phyloP scores from a whole-genome alignment of 2,113 vertebrate species.

The Erpornis zantholeuca region DNA sequence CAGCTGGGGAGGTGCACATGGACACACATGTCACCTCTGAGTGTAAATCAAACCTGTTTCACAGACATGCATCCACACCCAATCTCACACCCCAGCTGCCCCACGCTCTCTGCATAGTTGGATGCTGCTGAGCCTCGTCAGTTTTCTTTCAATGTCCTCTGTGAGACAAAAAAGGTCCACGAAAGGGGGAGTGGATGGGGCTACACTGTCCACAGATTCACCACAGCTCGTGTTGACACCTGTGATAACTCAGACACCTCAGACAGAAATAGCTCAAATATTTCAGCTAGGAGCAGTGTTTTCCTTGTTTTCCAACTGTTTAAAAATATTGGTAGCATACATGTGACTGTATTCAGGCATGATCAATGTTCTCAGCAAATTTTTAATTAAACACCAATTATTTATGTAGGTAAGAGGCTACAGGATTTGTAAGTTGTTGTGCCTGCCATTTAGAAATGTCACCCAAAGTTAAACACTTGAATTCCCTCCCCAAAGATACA shows the following conservation, averaged over 20 bases:
- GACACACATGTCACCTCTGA: background rate
- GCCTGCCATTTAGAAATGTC: background rate
- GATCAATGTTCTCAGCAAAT: background rate
- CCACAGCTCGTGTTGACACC: background rate
- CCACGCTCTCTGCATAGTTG: accelerated
- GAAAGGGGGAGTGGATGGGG: background rate
- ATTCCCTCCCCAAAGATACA: background rate
- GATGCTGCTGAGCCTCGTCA: background rate
- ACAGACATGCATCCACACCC: background rate
- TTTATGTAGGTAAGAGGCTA: background rate
- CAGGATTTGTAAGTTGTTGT: background rate
- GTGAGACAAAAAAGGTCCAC: background rate
- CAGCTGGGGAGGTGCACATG: background rate
- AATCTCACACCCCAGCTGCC: background rate
- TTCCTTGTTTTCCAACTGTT: background rate
- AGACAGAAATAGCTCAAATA: background rate
- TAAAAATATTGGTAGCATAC: background rate
- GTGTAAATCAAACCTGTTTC: background rate
- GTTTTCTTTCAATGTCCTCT: background rate
- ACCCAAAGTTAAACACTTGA: conserved; percentile 2
- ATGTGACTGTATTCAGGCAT: background rate
- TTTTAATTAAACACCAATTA: background rate
- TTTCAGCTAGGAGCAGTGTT: background rate
- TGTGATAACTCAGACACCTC: background rate
- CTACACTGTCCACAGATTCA: background rate